Percentiles rank a stretch among this genome's conserved stretches.
Conservation (phyloP, 2,888 invertebrate genomes). For the Dasypogon diadema region DNA sequence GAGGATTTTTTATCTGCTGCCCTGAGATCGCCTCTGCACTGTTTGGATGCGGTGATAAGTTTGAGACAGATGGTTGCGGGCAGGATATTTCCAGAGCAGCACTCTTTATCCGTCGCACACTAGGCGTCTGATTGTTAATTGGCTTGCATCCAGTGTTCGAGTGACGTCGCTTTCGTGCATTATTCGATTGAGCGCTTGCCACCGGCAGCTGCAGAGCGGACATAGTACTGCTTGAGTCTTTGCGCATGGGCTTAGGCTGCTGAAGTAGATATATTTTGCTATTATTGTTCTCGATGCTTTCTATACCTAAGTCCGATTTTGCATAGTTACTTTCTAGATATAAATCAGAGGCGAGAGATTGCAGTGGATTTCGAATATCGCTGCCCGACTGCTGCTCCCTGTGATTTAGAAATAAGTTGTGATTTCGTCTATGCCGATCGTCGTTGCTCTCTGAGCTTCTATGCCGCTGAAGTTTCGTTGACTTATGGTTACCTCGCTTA, state of each 20-base stretch:
- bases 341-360: conserved; percentile 62
- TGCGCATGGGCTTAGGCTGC: conserved; percentile 70
- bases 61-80: conserved; percentile 76
- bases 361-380: conserved; percentile 52
- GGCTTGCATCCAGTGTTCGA: conserved; percentile 68
- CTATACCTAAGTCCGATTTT: conserved; percentile 68
- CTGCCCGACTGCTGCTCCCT: conserved; percentile 46
- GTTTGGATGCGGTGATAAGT: conserved; percentile 84
- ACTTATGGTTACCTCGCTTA: conserved; percentile 57
- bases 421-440: conserved; percentile 47
- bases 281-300: conserved; percentile 61
- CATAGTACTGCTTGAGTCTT: conserved; percentile 75
- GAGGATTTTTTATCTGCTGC: conserved; percentile 76
- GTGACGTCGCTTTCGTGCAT: conserved; percentile 64
- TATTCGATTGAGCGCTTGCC: conserved; percentile 56
- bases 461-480: conserved; percentile 66
- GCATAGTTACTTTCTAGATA: conserved; percentile 67
- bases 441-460: conserved; percentile 68
- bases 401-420: conserved; percentile 50
- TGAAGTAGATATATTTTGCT: conserved; percentile 56
- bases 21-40: conserved; percentile 81
- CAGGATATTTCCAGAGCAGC: conserved; percentile 79
- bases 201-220: conserved; percentile 74
- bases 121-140: conserved; percentile 64
- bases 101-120: conserved; percentile 77